These are phyloP conservation scores for Conomelus anceps DNA, from an alignment of 2,888 invertebrate genomes.

Conservation along the genomic window DNA sequence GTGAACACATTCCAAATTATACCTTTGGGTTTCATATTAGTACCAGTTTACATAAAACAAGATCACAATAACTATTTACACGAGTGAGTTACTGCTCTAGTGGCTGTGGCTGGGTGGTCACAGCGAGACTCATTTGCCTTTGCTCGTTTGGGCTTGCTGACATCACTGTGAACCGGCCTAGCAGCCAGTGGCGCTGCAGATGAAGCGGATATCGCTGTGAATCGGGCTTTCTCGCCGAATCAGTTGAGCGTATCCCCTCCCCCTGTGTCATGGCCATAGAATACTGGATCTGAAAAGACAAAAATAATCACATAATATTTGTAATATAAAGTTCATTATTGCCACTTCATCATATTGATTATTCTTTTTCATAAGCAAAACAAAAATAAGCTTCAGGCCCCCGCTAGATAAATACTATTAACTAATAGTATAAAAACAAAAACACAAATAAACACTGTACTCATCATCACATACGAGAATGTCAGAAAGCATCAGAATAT, in stretches of 20 bases:
- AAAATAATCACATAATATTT: neutral
- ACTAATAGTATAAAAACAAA: no score
- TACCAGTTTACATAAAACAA: neutral
- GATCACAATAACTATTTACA: neutral
- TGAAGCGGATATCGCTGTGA: neutral
- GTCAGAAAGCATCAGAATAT: neutral
- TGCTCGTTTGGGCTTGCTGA: neutral
- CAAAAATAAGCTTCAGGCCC: no score
- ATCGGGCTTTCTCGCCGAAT: conserved; percentile 10
- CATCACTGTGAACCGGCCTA: neutral
- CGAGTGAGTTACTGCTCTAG: neutral
- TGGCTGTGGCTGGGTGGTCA: neutral
- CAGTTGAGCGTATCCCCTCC: conserved; percentile 33
- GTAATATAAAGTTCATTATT: neutral
- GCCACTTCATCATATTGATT: neutral
- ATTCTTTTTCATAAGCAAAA: no score
- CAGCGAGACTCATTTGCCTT: neutral
- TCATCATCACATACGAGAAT: neutral
- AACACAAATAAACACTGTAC: neutral
- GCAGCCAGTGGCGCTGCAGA: neutral
- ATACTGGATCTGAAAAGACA: conserved; percentile 35
- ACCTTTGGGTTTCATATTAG: neutral
- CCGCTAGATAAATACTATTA: no score
- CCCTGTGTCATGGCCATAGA: conserved; percentile 36
- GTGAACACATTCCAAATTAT: neutral